Conservation (phyloP, 2,888 invertebrate species). For the Lysandra coridon region DNA sequence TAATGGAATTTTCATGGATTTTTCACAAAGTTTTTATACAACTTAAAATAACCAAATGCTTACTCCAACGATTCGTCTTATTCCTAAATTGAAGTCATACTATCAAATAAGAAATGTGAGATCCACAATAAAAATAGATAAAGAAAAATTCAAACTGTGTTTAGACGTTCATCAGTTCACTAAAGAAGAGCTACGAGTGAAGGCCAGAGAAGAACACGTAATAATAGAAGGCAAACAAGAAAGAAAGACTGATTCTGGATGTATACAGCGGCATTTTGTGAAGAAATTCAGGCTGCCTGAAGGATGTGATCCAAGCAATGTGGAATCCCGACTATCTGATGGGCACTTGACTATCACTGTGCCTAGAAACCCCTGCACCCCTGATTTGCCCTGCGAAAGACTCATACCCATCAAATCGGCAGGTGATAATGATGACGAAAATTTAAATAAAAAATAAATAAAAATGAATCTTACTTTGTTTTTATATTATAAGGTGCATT, state of each 20-base stretch:
- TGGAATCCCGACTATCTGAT: constrained; percentile 55
- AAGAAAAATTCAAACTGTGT: constrained; percentile 59
- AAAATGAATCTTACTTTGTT: not conserved
- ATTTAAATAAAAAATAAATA: constrained; percentile 31
- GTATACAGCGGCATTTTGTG: constrained; percentile 55
- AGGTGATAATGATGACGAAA: constrained; percentile 37
- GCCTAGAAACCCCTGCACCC: constrained; percentile 49
- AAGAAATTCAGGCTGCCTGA: constrained; percentile 63
- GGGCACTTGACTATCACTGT: constrained; percentile 63
- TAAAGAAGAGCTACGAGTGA: constrained; percentile 63
- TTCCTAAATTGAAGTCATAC: constrained; percentile 43
- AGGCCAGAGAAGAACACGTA: constrained; percentile 60
- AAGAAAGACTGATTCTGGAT: constrained; percentile 53
- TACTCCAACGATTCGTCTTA: constrained; percentile 41
- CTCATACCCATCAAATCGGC: constrained; percentile 47
- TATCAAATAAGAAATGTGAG: constrained; percentile 50
- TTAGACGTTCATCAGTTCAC: constrained; percentile 59
- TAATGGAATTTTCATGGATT: not conserved
- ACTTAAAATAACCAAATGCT: not conserved
- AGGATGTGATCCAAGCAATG: constrained; percentile 55
- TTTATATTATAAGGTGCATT: too few species aligned
- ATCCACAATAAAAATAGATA: constrained; percentile 56
- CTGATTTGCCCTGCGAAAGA: constrained; percentile 51
- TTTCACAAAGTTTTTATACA: not conserved
- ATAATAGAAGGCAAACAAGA: constrained; percentile 70